A percentile compares a stretch with the other conserved stretches of the same genome.
These are phyloP conservation scores for Gymnoscelis rufifasciata DNA, from an alignment of 2,888 invertebrate species.

Conservation along the genomic window DNA sequence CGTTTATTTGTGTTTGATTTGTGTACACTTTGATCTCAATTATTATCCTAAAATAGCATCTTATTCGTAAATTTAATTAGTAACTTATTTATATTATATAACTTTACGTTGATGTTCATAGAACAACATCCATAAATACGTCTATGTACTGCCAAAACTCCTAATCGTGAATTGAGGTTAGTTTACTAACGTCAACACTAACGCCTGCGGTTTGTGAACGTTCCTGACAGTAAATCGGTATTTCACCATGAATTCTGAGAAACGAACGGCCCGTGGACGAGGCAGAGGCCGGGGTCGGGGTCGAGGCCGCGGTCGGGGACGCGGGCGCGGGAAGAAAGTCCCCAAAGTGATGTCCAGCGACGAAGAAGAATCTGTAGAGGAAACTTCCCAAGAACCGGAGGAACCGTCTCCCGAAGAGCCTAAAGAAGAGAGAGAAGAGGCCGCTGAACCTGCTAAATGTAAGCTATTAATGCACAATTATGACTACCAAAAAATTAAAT, in stretches of 20 bases:
- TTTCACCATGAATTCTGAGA: conserved; percentile 67
- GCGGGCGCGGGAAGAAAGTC: conserved; percentile 86
- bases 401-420: conserved; percentile 62
- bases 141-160: background rate
- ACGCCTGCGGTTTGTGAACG: background rate
- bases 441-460: conserved; percentile 75
- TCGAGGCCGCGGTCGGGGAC: conserved; percentile 84
- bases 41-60: background rate
- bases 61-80: too few relatives aligned
- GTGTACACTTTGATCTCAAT: too few relatives aligned
- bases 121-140: too few relatives aligned
- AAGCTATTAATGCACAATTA: conserved; percentile 29
- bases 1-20: background rate
- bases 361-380: conserved; percentile 76
- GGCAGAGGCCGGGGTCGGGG: conserved; percentile 89
- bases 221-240: conserved; percentile 12
- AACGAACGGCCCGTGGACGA: conserved; percentile 84
- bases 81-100: too few relatives aligned
- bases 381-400: conserved; percentile 74
- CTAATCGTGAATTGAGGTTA: conserved; percentile 19
- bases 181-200: conserved; percentile 13
- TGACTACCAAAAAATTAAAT: too few relatives aligned
- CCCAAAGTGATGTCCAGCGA: conserved; percentile 84
- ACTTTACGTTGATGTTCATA: too few relatives aligned
- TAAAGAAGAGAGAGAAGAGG: conserved; percentile 67